Conservation (phyloP, 2,113 vertebrate species). For the Bothrops jararaca region DNA sequence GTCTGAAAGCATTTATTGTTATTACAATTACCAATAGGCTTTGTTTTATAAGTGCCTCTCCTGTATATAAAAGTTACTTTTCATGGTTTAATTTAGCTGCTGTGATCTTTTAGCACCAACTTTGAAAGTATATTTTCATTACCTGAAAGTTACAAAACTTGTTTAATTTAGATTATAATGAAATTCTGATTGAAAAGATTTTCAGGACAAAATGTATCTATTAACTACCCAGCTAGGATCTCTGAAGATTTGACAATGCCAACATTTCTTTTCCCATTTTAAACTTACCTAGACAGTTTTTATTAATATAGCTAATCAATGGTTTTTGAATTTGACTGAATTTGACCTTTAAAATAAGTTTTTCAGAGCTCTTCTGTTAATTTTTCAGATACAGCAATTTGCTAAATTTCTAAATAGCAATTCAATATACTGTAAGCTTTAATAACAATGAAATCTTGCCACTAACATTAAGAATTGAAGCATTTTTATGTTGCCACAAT, state of each 20-base stretch:
- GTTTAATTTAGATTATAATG: slow-evolving; percentile 15
- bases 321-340: background rate
- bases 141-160: background rate
- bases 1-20: slow-evolving; percentile 1
- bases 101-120: background rate
- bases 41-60: slow-evolving; percentile 11
- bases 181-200: slow-evolving; percentile 24
- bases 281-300: background rate
- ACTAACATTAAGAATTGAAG: background rate
- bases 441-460: background rate
- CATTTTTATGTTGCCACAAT: background rate
- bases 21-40: background rate
- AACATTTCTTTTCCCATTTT: background rate
- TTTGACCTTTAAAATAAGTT: background rate
- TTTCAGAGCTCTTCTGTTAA: background rate
- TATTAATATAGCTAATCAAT: background rate
- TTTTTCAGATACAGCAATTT: background rate
- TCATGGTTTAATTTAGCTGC: background rate
- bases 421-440: background rate
- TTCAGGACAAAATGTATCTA: slow-evolving; percentile 6
- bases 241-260: background rate
- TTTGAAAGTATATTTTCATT: background rate
- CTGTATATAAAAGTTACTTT: background rate
- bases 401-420: background rate
- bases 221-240: background rate